Percentiles rank a stretch among this genome's conserved stretches.
Conservation (phyloP, 2,797 vertebrate genomes). For the Streptopelia turtur region DNA sequence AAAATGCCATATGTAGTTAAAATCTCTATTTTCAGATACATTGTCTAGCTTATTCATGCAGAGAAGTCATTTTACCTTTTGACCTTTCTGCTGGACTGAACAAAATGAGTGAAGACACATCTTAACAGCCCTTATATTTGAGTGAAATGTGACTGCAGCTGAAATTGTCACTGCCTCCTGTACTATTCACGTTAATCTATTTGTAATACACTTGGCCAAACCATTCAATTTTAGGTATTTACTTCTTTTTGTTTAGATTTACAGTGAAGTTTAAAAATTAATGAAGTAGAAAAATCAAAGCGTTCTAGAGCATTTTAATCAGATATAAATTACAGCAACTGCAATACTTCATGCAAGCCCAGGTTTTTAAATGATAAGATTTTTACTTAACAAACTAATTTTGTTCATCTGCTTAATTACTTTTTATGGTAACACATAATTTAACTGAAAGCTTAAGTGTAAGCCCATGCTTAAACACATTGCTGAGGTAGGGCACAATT, state of each 20-base stretch:
- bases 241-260: slow-evolving; percentile 36
- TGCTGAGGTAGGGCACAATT: background rate
- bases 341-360: background rate
- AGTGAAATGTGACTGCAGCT: background rate
- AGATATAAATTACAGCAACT: background rate
- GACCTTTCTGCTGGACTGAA: slow-evolving; percentile 52
- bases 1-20: slow-evolving; percentile 51
- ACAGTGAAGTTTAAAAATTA: slow-evolving; percentile 34
- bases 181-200: background rate
- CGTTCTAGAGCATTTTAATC: background rate
- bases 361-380: background rate
- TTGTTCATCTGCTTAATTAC: background rate
- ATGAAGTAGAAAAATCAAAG: slow-evolving; percentile 47
- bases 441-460: background rate
- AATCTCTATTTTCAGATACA: slow-evolving; percentile 50
- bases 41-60: slow-evolving; percentile 43
- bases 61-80: slow-evolving; percentile 52
- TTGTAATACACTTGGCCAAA: slow-evolving; percentile 5
- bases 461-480: background rate
- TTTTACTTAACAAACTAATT: slow-evolving; percentile 16
- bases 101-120: background rate
- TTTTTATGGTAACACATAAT: background rate
- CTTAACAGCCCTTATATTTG: background rate
- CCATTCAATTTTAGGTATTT: background rate
- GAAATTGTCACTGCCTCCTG: background rate